These are phyloP conservation scores for Octodon degus DNA, from an alignment of 2,113 vertebrate genomes.

Conservation along the genomic window DNA sequence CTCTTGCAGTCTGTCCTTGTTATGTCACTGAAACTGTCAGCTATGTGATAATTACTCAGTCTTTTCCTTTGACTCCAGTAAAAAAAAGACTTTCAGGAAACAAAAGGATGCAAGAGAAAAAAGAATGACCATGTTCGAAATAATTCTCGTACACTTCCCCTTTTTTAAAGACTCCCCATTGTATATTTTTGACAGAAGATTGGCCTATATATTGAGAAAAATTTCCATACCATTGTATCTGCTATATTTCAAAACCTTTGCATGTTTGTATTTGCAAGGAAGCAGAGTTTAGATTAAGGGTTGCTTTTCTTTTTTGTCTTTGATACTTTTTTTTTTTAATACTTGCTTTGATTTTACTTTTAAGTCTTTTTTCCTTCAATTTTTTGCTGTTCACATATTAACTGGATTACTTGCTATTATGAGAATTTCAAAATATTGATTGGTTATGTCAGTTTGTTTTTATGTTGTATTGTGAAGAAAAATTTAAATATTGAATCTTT, in stretches of 20 bases:
- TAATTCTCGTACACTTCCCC: background rate
- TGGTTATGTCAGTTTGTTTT: constrained; percentile 53
- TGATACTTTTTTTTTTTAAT: background rate
- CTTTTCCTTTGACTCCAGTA: background rate
- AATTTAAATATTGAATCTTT: constrained; percentile 3
- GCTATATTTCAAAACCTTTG: background rate
- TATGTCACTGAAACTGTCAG: background rate
- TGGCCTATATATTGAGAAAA: background rate
- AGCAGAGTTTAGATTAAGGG: background rate
- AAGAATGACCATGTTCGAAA: background rate
- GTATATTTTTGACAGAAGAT: background rate
- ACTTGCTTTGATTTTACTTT: background rate
- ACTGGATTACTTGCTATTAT: background rate
- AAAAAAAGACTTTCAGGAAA: constrained; percentile 3
- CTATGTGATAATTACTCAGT: background rate
- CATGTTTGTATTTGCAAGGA: background rate
- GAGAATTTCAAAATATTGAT: constrained; percentile 23
- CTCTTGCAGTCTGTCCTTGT: background rate
- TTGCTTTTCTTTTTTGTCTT: background rate
- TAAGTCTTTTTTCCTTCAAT: background rate
- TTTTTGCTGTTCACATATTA: background rate
- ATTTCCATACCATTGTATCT: background rate
- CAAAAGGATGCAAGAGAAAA: background rate
- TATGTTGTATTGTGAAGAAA: constrained; percentile 19
- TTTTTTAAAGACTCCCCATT: background rate